These are phyloP conservation scores for Ormyrus pomaceus DNA, from an alignment of 2,888 invertebrate species.

Conservation along the genomic window DNA sequence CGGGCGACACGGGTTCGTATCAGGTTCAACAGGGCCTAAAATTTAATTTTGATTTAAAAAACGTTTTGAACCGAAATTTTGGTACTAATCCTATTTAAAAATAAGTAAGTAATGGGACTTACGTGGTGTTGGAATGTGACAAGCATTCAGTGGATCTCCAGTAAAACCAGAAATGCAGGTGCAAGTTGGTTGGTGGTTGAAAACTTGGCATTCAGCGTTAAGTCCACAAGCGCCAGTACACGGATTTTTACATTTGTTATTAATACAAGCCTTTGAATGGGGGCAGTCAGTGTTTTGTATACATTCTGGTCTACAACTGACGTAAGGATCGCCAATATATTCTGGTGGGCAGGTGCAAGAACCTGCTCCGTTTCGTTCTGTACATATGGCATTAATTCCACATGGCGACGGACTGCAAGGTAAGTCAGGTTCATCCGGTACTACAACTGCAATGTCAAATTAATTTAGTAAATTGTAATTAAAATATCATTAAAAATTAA, in stretches of 20 bases:
- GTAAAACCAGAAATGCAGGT: constrained; percentile 84
- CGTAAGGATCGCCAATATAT: constrained; percentile 91
- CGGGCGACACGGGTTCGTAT: constrained; percentile 79
- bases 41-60: background rate
- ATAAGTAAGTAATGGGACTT: constrained; percentile 7
- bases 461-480: background rate
- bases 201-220: constrained; percentile 88
- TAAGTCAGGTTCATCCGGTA: constrained; percentile 66
- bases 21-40: constrained; percentile 60
- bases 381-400: constrained; percentile 90
- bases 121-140: constrained; percentile 78
- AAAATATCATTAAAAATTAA: background rate
- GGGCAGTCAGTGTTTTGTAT: constrained; percentile 91
- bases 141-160: constrained; percentile 87
- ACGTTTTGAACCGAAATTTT: background rate
- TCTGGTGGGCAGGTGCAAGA: constrained; percentile 89
- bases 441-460: constrained; percentile 23
- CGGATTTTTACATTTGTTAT: constrained; percentile 90
- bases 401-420: constrained; percentile 92
- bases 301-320: constrained; percentile 92
- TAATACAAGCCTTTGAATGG: constrained; percentile 85
- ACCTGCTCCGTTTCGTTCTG: constrained; percentile 87
- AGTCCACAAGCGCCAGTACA: constrained; percentile 89
- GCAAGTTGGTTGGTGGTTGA: constrained; percentile 89
- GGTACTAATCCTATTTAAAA: background rate